These are phyloP conservation scores for Lepidotrigona ventralis DNA, from an alignment of 1,140 invertebrate species.

Conservation along the genomic window DNA sequence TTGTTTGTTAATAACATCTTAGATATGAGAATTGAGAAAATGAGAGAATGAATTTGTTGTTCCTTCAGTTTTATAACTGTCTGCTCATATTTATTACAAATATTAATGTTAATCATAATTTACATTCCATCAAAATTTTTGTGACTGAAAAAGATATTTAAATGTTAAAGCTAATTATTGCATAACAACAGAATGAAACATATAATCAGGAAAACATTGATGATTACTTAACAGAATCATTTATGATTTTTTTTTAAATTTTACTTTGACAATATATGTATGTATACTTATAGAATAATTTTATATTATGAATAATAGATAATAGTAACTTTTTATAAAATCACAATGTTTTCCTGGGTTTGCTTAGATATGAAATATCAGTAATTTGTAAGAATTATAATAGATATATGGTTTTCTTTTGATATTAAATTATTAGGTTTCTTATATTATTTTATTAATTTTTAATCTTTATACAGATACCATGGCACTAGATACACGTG, in stretches of 20 bases:
- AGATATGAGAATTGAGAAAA: constrained; percentile 11
- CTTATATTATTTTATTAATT: constrained; percentile 8
- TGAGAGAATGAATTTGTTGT: background rate
- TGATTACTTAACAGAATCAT: constrained; percentile 7
- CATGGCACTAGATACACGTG: constrained; percentile 44
- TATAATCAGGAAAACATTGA: constrained; percentile 35
- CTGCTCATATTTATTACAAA: constrained; percentile 24
- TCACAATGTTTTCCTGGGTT: constrained; percentile 34
- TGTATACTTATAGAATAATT: constrained; percentile 11
- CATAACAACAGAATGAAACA: background rate
- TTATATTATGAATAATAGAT: constrained; percentile 9
- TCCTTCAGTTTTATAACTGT: constrained; percentile 24
- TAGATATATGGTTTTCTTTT: constrained; percentile 26
- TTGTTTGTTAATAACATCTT: constrained; percentile 16
- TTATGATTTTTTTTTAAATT: constrained; percentile 3
- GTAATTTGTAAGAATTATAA: constrained; percentile 12
- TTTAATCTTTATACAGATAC: constrained; percentile 27
- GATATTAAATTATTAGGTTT: constrained; percentile 12
- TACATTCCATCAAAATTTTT: constrained; percentile 46
- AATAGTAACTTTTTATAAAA: constrained; percentile 7
- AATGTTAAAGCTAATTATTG: constrained; percentile 20
- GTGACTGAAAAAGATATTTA: constrained; percentile 12
- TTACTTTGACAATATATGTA: constrained; percentile 27
- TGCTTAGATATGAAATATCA: constrained; percentile 32
- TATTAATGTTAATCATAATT: constrained; percentile 30